Evolutionary conservation across 2,797 vertebrate species (phyloP), one percentile per base, ranked within the genome.

Genomic region (Denticeps clupeoides): DNA sequence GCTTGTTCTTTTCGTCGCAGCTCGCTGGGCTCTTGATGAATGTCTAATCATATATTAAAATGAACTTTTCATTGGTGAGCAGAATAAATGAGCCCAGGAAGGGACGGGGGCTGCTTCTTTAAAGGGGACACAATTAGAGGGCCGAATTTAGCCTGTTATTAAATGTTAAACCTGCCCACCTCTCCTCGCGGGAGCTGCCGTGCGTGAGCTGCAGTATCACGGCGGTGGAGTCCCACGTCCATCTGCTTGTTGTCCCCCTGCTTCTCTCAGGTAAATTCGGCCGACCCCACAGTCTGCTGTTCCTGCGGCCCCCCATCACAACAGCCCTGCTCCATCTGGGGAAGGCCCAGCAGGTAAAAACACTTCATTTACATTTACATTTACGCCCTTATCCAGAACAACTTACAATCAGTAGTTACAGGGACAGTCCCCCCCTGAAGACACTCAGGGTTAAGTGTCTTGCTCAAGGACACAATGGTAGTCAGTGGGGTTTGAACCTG

Each of bases 311-410:
- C 18, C 82, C 87, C 12, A 75, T 91, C 58, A 86, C 86, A 47
- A 64, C 92, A 7, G 87, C 89, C 1, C 82, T 97, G 68, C 67
- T 95, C 54, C 91, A 88, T 43, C 45, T 96, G 68, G 91, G 88
- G 68, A 93, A 93, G 82, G 82, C 87, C 27, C 88, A 91, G 65
- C 92, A 94, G 91, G 93, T 97, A 55, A 53, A 37, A 24, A 7
- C 47, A n/a, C 48, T 6, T 5, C 7, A 26, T 26, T n/a, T n/a
- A n/a, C n/a, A n/a, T n/a, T n/a, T n/a, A n/a, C n/a, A n/a, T n/a
- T n/a, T n/a, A n/a, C n/a, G n/a, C n/a, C n/a, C n/a, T n/a, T n/a
- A n/a, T n/a, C n/a, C n/a, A n/a, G n/a, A n/a, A n/a, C n/a, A n/a
- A n/a, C n/a, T n/a, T n/a, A n/a, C n/a, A n/a, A n/a, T n/a, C n/a